Base-by-base conservation (phyloP, 1,140 invertebrate genomes). In the Venustaconcha ellipsiformis region DNA sequence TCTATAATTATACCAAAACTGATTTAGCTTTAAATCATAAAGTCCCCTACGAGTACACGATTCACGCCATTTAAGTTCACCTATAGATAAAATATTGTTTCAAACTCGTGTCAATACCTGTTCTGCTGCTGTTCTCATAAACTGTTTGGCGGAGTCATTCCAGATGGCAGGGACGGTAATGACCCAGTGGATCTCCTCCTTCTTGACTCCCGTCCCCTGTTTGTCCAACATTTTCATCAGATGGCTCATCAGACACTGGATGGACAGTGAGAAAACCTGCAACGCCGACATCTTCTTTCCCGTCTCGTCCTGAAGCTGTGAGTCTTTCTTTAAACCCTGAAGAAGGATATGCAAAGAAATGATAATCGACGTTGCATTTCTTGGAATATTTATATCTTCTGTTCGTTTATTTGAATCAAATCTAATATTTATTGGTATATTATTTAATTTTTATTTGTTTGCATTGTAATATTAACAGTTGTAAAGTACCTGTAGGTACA, bases 121-220 rank as follows among this genome's bases (percentile, higher is more conserved):
- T 26, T 55, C 26, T 12, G 75, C 75, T n/a, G 75, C 75, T 56
- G 72, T 64, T 55, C 75, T 64, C 75, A 77, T 77, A 55, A 77
- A 77, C 15, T 59, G 20, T 20, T 77, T 77, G 14, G 70, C 75
- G 23, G 66, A 62, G 23, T 77, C 75, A 20, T 63, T 70, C 75
- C 75, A 77, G 57, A 77, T 77, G 56, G 75, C 75, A n/a, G 75
- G 75, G 57, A 77, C 75, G 14, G 75, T 77, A 48, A 77, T n/a
- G 55, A 77, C 70, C 55, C 55, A 77, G 8, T 68, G 57, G 37
- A 77, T 67, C 18, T 77, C 75, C 20, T 68, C 62, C 20, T 26
- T 17, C 17, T 63, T 20, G 2, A 77, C 57, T 14, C 8, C n/a
- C 2, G 26, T 60, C 48, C 67, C 30, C 37, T 62, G 67, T 55